Percentiles rank a stretch among this genome's conserved stretches.
These are phyloP conservation scores for Lynx canadensis DNA, from an alignment of 2,113 vertebrate species.

Conservation along the genomic window DNA sequence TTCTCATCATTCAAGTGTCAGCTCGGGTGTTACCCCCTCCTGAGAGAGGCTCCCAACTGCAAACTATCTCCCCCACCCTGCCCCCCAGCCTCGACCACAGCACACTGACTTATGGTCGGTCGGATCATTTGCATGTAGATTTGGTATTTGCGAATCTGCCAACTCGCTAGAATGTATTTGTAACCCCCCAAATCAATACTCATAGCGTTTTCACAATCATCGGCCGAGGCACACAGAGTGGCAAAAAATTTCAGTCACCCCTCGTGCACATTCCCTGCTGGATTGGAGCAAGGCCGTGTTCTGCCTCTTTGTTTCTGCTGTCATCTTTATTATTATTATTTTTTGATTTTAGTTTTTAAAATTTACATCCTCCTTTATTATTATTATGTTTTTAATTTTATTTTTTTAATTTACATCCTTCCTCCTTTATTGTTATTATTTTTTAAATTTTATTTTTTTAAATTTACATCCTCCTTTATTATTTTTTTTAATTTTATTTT, in stretches of 20 bases:
- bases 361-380: no score
- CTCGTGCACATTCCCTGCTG: accelerated
- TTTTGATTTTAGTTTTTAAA: no score
- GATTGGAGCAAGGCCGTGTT: neutral
- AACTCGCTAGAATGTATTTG: neutral
- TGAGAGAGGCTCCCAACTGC: neutral
- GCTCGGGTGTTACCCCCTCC: neutral
- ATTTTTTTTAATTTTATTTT: no score
- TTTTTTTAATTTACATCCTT: no score
- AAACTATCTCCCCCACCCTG: neutral
- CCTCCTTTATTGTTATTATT: no score
- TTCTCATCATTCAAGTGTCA: neutral
- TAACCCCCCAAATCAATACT: neutral
- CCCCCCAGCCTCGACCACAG: neutral
- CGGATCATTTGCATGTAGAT: neutral
- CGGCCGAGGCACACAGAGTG: neutral
- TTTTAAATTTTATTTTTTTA: no score
- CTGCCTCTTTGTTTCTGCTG: neutral
- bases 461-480: no score
- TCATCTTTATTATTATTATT: no score
- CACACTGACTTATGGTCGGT: neutral
- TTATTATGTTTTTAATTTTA: no score
- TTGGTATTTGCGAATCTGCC: neutral
- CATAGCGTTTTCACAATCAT: accelerated
- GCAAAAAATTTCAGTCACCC: neutral